phyloP scores from a whole-genome alignment of 2,888 invertebrate species.

The Ephialtes manifestator region DNA sequence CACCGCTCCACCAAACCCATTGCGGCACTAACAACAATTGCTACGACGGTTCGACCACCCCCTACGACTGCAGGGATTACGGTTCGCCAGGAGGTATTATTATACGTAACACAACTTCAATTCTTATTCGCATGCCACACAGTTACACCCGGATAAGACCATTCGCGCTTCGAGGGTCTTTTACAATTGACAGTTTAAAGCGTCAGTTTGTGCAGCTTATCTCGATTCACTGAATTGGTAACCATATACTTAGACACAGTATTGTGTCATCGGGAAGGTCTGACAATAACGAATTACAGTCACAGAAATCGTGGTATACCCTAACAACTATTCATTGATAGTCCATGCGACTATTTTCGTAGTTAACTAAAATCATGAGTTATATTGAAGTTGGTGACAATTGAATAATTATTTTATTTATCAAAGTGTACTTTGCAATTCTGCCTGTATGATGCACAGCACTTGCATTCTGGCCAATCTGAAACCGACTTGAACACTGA shows the following conservation, averaged over 20 bases:
- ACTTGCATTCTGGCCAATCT: too few relatives aligned
- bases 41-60: slow-evolving; percentile 86
- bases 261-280: not conserved
- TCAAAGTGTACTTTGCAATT: too few relatives aligned
- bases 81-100: slow-evolving; percentile 84
- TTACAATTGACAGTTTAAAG: slow-evolving; percentile 41
- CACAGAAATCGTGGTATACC: not conserved
- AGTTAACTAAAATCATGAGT: not conserved
- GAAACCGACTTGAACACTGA: too few relatives aligned
- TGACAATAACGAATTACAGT: not conserved
- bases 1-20: slow-evolving; percentile 83
- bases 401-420: too few relatives aligned
- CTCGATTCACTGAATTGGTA: slow-evolving; percentile 16
- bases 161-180: slow-evolving; percentile 29
- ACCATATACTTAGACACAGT: not conserved
- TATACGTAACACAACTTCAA: slow-evolving; percentile 18
- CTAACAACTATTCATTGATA: not conserved
- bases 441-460: too few relatives aligned
- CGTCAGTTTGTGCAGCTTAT: slow-evolving; percentile 24
- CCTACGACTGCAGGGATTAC: slow-evolving; percentile 85
- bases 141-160: not conserved
- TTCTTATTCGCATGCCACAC: not conserved
- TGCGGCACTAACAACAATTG: slow-evolving; percentile 87
- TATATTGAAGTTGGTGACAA: too few relatives aligned
- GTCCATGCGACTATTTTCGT: not conserved